Conservation (phyloP, 1,140 invertebrate genomes). For the Atopsyche davidsoni region DNA sequence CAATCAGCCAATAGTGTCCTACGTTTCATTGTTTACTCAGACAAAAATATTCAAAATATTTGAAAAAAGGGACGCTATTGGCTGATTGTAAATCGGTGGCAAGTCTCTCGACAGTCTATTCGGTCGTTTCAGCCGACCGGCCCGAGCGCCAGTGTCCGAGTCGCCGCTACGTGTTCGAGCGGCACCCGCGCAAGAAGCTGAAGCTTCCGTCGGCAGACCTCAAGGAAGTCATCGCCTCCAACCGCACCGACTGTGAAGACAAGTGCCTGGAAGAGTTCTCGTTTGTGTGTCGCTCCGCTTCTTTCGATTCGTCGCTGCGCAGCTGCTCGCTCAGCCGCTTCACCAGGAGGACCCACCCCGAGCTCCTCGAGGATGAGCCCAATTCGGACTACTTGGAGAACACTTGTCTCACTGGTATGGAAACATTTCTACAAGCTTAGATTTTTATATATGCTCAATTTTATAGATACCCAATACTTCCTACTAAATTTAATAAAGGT, state of each 20-base stretch:
- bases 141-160: constrained; percentile 82
- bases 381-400: constrained; percentile 88
- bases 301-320: constrained; percentile 67
- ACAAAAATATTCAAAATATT: too few species aligned
- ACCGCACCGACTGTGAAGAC: constrained; percentile 84
- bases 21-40: too few species aligned
- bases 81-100: too few species aligned
- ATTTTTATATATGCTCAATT: too few species aligned
- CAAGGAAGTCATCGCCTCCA: constrained; percentile 72
- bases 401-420: constrained; percentile 82
- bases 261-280: constrained; percentile 84
- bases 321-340: constrained; percentile 74
- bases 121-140: constrained; percentile 69
- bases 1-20: too few species aligned
- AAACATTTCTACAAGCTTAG: too few species aligned
- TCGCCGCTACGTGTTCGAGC: constrained; percentile 78
- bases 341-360: constrained; percentile 77
- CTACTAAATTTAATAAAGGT: too few species aligned
- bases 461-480: too few species aligned
- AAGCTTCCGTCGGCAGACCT: constrained; percentile 70
- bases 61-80: too few species aligned
- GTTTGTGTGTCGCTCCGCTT: constrained; percentile 80
- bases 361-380: constrained; percentile 74
- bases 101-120: too few species aligned
- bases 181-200: constrained; percentile 75